Evolutionary conservation across 2,797 vertebrate genomes (phyloP).

Genomic region (Poeciliopsis infans): DNA sequence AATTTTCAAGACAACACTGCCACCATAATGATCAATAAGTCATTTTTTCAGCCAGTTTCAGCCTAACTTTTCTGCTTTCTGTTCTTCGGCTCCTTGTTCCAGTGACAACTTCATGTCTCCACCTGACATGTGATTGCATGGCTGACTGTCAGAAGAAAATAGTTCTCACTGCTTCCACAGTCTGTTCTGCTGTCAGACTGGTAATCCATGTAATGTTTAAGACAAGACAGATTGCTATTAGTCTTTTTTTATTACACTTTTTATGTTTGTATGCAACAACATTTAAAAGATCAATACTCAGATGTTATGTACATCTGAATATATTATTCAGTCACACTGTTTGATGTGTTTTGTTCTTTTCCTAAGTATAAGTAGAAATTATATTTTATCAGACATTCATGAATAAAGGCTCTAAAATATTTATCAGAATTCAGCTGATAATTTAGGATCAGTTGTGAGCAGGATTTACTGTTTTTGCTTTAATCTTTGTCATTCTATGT

Average conservation of each 20-base stretch:
- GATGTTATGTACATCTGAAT: not conserved
- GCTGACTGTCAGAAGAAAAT: slow-evolving; percentile 6
- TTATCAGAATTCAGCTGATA: not conserved
- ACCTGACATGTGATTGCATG: slow-evolving; percentile 15
- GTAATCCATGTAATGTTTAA: not conserved
- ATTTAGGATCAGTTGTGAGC: not conserved
- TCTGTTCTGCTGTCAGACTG: not conserved
- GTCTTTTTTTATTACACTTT: not conserved
- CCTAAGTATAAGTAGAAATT: not conserved
- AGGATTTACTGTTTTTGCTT: not conserved
- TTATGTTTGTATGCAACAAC: not conserved
- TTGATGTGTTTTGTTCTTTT: not conserved
- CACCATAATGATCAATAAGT: slow-evolving; percentile 21
- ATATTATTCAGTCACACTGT: not conserved
- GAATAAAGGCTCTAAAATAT: not conserved
- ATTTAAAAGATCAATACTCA: not conserved
- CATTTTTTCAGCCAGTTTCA: slow-evolving; percentile 21
- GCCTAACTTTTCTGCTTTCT: slow-evolving; percentile 9
- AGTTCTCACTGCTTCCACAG: slow-evolving; percentile 13
- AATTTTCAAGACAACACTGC: not conserved
- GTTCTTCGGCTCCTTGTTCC: not conserved
- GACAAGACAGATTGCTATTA: not conserved
- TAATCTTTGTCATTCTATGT: not conserved
- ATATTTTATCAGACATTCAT: not conserved
- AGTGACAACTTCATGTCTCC: not conserved